Evolutionary conservation across 37 sponge, comb jelly and placozoan genomes (phyloP), one percentile per base, ranked within the genome.

Genomic region (Halichondria panicea): DNA sequence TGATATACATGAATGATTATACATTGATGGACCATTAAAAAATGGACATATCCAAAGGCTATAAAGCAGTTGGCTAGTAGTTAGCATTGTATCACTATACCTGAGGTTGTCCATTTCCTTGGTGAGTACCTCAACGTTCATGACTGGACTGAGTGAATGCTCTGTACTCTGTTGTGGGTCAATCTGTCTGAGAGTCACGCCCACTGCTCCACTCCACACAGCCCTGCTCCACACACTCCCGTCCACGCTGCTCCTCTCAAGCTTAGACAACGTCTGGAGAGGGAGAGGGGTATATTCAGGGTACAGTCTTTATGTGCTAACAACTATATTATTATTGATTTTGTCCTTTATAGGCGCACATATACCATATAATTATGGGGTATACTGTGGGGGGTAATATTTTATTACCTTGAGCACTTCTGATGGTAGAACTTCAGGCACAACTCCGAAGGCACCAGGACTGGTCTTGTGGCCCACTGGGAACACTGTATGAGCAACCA

Each of bases 91-190:
- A 48, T 48, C 52, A 58, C n/a, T 58, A 21, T 38, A 72, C 73
- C 57, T 72, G 41, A 72, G 55, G n/a, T 55, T 55, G 57, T 72
- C 73, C 56, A 72, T 72, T 56, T 72, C 73, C 7, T 25, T 72
- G n/a, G 56, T 38, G 1, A 56, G 36, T 24, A 41, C 22, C 42
- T 55, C 57, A 40, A 72, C 73, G 40, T 32, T 45, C 73, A 72
- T 72, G 34, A 72, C 70, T 5, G 50, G 35, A 2, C 9, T 45
- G 11, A n/a, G n/a, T n/a, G n/a, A n/a, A n/a, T n/a, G n/a, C n/a
- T n/a, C n/a, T n/a, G n/a, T n/a, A n/a, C n/a, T n/a, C n/a, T n/a
- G n/a, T n/a, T n/a, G n/a, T n/a, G n/a, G n/a, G n/a, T n/a, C 42
- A 3, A 72, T 33, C 73, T 38, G 38, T 37, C 73, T 72, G 3